Evolutionary conservation across 1,140 invertebrate species (phyloP).

Genomic region (Bombus consobrinus): DNA sequence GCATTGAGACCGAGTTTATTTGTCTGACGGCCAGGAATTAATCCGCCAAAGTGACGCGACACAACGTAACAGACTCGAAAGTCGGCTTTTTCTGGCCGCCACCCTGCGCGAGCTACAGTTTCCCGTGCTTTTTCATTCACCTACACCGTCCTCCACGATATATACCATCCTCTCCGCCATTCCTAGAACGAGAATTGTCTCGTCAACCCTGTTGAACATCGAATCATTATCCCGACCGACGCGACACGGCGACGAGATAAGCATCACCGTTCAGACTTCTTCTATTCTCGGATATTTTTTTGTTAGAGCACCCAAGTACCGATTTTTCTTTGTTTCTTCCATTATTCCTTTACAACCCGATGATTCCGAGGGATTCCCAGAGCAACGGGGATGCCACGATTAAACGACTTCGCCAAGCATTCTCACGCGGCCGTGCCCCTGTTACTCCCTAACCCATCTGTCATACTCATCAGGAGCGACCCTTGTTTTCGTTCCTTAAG

Average conservation of each 20-base stretch:
- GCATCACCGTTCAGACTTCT: not conserved
- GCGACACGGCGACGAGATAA: not conserved
- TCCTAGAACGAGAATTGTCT: not conserved
- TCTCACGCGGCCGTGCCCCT: constrained; percentile 40
- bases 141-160: not conserved
- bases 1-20: constrained; percentile 46
- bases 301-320: not conserved
- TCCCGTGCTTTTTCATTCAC: not conserved
- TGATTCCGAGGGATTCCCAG: not conserved
- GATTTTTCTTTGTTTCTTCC: not conserved
- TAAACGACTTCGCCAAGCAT: constrained; percentile 28
- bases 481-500: constrained; percentile 41
- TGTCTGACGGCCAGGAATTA: constrained; percentile 50
- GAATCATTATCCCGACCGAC: not conserved
- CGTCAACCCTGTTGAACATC: not conserved
- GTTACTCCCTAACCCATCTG: constrained; percentile 45
- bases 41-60: constrained; percentile 49
- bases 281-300: not conserved
- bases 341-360: constrained; percentile 4
- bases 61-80: constrained; percentile 19
- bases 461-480: constrained; percentile 44
- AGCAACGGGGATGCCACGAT: not conserved
- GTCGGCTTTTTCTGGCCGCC: constrained; percentile 26
- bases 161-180: not conserved
- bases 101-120: not conserved